Percentiles rank a stretch among this genome's conserved stretches.
phyloP scores from a whole-genome alignment of 2,797 vertebrate genomes.

The Falco concolor region DNA sequence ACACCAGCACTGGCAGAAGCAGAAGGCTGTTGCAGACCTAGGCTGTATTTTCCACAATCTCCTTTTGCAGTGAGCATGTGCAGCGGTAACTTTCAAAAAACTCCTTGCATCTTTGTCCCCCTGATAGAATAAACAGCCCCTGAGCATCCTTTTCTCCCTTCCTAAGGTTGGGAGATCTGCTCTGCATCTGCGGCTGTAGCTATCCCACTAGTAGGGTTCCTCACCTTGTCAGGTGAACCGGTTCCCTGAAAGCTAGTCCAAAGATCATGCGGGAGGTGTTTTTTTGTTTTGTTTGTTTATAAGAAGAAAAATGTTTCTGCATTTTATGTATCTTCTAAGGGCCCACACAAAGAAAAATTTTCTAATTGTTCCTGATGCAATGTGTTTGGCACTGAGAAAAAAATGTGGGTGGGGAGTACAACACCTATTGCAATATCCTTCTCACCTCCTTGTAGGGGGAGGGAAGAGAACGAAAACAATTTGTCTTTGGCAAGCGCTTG shows the following conservation, averaged over 20 bases:
- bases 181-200: not conserved
- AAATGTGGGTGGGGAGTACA: conserved; percentile 35
- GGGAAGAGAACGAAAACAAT: not conserved
- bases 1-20: fast-evolving
- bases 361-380: conserved; percentile 33
- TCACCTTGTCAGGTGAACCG: not conserved
- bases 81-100: not conserved
- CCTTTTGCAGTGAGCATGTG: fast-evolving
- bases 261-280: not conserved
- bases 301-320: not conserved
- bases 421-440: conserved; percentile 35
- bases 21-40: not conserved
- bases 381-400: conserved; percentile 33
- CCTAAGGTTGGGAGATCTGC: not conserved
- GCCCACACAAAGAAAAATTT: not conserved
- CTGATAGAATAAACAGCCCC: not conserved
- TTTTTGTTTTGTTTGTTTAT: not conserved
- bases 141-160: not conserved
- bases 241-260: not conserved
- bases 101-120: not conserved
- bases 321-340: not conserved
- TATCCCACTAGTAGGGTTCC: not conserved
- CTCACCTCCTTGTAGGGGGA: not conserved
- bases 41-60: not conserved
- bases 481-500: conserved; percentile 13